Percentiles rank a stretch among this genome's conserved stretches.
phyloP scores from a whole-genome alignment of 2,113 vertebrate species.

The Baryphthengus martii region DNA sequence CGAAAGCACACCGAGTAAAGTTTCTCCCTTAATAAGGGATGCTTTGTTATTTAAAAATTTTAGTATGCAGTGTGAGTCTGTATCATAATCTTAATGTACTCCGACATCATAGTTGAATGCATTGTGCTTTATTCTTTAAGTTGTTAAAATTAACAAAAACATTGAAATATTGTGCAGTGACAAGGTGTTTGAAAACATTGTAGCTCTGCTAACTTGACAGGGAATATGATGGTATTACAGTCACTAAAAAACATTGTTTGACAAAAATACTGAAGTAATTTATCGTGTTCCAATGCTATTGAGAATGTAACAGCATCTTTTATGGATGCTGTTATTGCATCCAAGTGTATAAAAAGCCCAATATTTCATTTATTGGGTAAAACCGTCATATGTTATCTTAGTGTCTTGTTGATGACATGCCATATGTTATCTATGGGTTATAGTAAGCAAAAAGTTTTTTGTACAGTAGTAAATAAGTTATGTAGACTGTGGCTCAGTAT shows the following conservation, averaged over 20 bases:
- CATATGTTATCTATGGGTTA: not conserved
- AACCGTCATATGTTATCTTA: not conserved
- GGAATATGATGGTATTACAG: not conserved
- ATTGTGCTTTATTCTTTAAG: not conserved
- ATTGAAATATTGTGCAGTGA: not conserved
- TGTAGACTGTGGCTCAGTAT: not conserved
- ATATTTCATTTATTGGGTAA: not conserved
- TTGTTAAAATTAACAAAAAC: not conserved
- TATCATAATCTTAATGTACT: not conserved
- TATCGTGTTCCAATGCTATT: not conserved
- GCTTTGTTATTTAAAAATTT: not conserved
- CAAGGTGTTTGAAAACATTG: not conserved
- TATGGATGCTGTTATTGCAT: not conserved
- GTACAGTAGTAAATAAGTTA: not conserved
- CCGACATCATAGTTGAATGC: not conserved
- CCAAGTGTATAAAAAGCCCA: not conserved
- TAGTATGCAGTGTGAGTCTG: not conserved
- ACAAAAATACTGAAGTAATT: not conserved
- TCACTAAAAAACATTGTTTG: not conserved
- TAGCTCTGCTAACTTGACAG: not conserved
- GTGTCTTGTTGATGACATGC: not conserved
- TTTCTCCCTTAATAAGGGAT: not conserved
- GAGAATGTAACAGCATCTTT: not conserved
- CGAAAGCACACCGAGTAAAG: not conserved
- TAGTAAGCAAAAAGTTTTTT: not conserved